Percentiles rank a stretch among this genome's conserved stretches.
phyloP scores from a whole-genome alignment of 2,797 vertebrate genomes.

The Leucoraja ocellata region DNA sequence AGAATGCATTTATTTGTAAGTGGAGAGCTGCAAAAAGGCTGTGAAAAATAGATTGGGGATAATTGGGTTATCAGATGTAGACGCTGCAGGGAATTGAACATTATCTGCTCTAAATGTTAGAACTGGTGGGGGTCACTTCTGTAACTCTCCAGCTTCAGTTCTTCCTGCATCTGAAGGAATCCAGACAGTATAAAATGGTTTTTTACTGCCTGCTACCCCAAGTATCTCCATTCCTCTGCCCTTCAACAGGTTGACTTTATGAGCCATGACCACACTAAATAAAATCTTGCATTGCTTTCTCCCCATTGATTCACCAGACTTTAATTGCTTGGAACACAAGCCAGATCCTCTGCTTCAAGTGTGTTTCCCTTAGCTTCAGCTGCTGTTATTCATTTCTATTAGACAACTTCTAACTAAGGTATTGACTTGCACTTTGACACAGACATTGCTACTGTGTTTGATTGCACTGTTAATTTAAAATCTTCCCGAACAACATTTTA shows the following conservation, averaged over 20 bases:
- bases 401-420: slow-evolving; percentile 51
- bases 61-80: slow-evolving; percentile 62
- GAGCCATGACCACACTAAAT: slow-evolving; percentile 50
- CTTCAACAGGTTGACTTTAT: slow-evolving; percentile 59
- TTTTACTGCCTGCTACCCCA: slow-evolving; percentile 47
- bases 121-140: slow-evolving; percentile 61
- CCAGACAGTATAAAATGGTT: slow-evolving; percentile 51
- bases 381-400: slow-evolving; percentile 58
- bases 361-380: slow-evolving; percentile 52
- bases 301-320: slow-evolving; percentile 48
- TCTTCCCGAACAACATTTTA: slow-evolving; percentile 40
- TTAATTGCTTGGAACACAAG: slow-evolving; percentile 53
- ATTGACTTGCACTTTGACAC: slow-evolving; percentile 59
- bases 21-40: slow-evolving; percentile 48
- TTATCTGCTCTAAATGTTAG: slow-evolving; percentile 60
- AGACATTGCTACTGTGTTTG: slow-evolving; percentile 51
- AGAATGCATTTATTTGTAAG: slow-evolving; percentile 21
- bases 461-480: slow-evolving; percentile 46
- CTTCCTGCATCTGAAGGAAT: slow-evolving; percentile 54
- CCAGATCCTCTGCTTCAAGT: slow-evolving; percentile 48
- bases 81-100: slow-evolving; percentile 58
- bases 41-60: slow-evolving; percentile 52
- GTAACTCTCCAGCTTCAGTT: slow-evolving; percentile 47
- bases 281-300: slow-evolving; percentile 47
- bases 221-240: slow-evolving; percentile 46